Percentiles rank a stretch among this genome's conserved stretches.
phyloP scores from a whole-genome alignment of 2,113 vertebrate genomes.

The Antechinus stuartii region DNA sequence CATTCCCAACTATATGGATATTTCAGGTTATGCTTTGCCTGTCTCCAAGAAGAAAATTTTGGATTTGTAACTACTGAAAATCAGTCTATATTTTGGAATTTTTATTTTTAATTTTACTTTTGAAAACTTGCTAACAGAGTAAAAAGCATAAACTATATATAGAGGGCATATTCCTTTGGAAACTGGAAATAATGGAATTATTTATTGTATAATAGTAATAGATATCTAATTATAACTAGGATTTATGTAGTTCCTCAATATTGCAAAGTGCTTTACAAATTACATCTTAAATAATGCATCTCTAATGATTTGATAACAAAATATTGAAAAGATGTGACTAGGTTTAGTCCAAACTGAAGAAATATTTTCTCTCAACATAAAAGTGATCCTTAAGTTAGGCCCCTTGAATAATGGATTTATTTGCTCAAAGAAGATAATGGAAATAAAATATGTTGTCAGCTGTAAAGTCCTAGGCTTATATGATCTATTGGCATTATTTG shows the following conservation, averaged over 20 bases:
- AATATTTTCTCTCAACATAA: neutral
- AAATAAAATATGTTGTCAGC: neutral
- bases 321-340: neutral
- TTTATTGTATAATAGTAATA: neutral
- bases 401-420: neutral
- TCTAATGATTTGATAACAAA: neutral
- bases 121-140: neutral
- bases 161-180: neutral
- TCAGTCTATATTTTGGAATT: neutral
- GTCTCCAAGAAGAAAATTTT: slow-evolving; percentile 38
- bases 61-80: slow-evolving; percentile 27
- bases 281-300: neutral
- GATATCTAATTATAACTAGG: neutral
- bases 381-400: neutral
- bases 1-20: slow-evolving; percentile 35
- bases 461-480: neutral
- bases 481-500: neutral
- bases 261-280: neutral
- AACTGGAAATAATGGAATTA: neutral
- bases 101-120: slow-evolving; percentile 20
- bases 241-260: neutral
- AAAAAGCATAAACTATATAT: neutral
- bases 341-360: neutral
- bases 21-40: neutral
- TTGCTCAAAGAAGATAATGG: neutral